A percentile compares a stretch with the other conserved stretches of the same genome.
Conservation (phyloP, 1,140 invertebrate species). For the Drosophila pseudoananassae region DNA sequence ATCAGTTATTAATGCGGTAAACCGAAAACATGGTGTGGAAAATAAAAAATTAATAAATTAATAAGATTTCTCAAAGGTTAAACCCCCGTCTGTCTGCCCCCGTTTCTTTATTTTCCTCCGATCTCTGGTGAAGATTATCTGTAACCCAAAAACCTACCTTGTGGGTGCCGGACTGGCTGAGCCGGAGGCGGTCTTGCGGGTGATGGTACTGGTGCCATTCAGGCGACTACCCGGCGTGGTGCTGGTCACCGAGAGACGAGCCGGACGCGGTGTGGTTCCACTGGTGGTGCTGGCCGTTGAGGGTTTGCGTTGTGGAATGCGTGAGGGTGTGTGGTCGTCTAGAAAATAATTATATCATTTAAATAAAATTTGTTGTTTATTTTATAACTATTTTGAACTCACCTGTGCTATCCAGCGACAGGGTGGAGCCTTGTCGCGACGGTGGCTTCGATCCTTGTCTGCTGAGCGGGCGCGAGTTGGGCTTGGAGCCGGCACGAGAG, state of each 20-base stretch:
- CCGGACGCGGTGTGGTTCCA: conserved; percentile 85
- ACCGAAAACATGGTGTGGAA: conserved; percentile 66
- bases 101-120: conserved; percentile 2
- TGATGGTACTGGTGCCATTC: conserved; percentile 86
- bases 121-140: not conserved
- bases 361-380: not conserved
- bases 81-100: conserved; percentile 12
- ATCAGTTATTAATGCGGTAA: conserved; percentile 65
- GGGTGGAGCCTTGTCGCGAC: conserved; percentile 95
- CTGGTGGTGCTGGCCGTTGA: conserved; percentile 86
- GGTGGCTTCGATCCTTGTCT: conserved; percentile 94
- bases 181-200: conserved; percentile 90
- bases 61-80: conserved; percentile 44
- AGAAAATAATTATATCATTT: not conserved
- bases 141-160: conserved; percentile 85
- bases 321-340: conserved; percentile 90
- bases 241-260: conserved; percentile 84
- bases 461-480: conserved; percentile 91
- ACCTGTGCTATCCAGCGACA: conserved; percentile 95
- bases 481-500: conserved; percentile 89
- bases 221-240: conserved; percentile 80
- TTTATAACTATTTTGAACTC: conserved; percentile 36
- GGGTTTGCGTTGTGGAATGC: conserved; percentile 89
- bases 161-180: conserved; percentile 88
- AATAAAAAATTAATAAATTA: conserved; percentile 72